phyloP scores from a whole-genome alignment of 2,797 vertebrate genomes.

The Hippocampus kuda region DNA sequence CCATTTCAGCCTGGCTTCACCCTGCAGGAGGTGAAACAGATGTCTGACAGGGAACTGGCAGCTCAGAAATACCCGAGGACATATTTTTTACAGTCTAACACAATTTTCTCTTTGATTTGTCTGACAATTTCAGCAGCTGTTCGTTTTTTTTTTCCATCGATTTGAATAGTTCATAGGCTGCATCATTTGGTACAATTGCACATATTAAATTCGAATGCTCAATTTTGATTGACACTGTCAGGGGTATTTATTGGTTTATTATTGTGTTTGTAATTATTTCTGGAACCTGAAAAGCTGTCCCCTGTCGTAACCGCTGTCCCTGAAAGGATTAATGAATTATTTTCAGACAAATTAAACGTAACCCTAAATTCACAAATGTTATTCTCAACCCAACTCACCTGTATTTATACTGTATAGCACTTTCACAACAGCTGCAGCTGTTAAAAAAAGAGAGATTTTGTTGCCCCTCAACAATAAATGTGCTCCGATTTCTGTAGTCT shows the following conservation, averaged over 20 bases:
- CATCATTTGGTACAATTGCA: neutral
- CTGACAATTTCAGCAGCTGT: neutral
- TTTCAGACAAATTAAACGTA: too few relatives aligned
- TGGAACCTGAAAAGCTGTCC: too few relatives aligned
- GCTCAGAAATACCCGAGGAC: constrained; percentile 30
- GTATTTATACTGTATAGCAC: too few relatives aligned
- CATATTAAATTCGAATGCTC: neutral
- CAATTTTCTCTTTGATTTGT: neutral
- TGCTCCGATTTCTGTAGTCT: too few relatives aligned
- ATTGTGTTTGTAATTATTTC: neutral
- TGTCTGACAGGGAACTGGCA: constrained; percentile 39
- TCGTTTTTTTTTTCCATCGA: neutral
- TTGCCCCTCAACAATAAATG: too few relatives aligned
- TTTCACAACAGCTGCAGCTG: too few relatives aligned
- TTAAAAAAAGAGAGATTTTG: too few relatives aligned
- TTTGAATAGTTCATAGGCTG: neutral
- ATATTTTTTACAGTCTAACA: constrained; percentile 2
- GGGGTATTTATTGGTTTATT: neutral
- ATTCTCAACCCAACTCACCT: neutral
- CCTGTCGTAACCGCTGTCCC: too few relatives aligned
- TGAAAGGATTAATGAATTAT: too few relatives aligned
- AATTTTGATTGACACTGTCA: neutral
- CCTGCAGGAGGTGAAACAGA: constrained; percentile 48
- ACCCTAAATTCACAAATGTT: neutral
- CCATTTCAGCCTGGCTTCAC: constrained; percentile 54